Evolutionary conservation across 2,113 vertebrate species (phyloP), one percentile per base, ranked within the genome.

Genomic region (Meriones unguiculatus): DNA sequence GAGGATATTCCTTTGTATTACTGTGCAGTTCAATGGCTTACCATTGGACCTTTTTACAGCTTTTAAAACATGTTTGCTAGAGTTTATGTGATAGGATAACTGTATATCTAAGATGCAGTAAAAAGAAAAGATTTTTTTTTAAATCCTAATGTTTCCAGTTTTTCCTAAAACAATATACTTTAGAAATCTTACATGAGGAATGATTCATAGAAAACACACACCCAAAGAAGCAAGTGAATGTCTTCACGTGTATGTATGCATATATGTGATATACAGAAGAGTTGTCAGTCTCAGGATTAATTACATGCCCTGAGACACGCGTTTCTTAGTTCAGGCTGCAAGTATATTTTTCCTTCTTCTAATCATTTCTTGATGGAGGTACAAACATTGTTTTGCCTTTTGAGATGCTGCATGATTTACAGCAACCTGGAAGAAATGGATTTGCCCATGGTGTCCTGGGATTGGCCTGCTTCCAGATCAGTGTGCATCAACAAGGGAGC

Each of bases 401-500:
- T 93, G 93, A 82, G 57, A 78, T 78, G 46, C 84, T 85, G 54
- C 69, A 52, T 69, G 64, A 86, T 89, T 93, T 87, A 89, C 69
- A 28, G 59, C 73, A 94, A 86, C n/a, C 91, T 70, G 78, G 65
- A 69, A 73, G 38, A 30, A 81, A 25, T 9, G 18, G 52, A 77
- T 89, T 73, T 91, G 87, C 72, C 67, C 5, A 2, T 17, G 50
- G 81, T 76, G 15, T 30, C 94, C 67, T 38, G 86, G 57, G 69
- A 76, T 14, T 95, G 96, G 89, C 85, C 32, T 30, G 17, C 35
- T 87, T 96, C 95, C 95, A 97, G n/a, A 87, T 41, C 41, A 72
- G 64, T 35, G 7, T 22, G 7, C 1, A 7, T 70, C 92, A 62
- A 35, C 57, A 17, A 30, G 81, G n/a, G 64, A 78, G 73, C 17